phyloP scores from a whole-genome alignment of 2,797 vertebrate genomes.

The Choloepus didactylus region DNA sequence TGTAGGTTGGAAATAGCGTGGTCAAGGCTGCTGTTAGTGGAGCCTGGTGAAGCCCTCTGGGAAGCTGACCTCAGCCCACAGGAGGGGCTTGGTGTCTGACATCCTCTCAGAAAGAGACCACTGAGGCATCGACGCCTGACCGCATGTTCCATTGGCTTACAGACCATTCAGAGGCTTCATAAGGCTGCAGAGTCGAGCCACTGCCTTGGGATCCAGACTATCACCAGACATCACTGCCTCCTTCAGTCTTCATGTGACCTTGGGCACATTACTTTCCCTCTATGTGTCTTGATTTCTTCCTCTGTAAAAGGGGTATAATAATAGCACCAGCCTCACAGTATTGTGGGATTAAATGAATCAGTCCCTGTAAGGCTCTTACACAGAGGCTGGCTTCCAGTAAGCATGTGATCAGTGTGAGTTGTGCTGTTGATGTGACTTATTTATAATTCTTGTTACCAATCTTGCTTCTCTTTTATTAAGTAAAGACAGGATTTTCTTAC shows the following conservation, averaged over 20 bases:
- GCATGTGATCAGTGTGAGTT: rapidly evolving
- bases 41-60: background rate
- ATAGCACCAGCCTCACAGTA: background rate
- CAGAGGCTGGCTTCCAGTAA: background rate
- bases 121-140: background rate
- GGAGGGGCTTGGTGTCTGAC: too few relatives aligned
- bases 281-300: background rate
- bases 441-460: rapidly evolving
- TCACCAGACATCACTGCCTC: background rate
- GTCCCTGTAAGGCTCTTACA: rapidly evolving
- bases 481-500: background rate
- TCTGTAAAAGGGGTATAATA: background rate
- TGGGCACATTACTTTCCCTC: background rate
- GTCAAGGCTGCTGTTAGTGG: background rate
- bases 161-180: background rate
- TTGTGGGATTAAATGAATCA: too few relatives aligned
- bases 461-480: background rate
- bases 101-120: background rate
- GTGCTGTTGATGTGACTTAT: rapidly evolving
- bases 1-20: background rate
- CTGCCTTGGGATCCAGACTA: background rate
- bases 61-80: background rate
- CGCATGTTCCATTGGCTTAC: background rate
- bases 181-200: background rate
- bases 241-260: background rate